phyloP scores from a whole-genome alignment of 2,888 invertebrate species.

The Synergus umbraculus region DNA sequence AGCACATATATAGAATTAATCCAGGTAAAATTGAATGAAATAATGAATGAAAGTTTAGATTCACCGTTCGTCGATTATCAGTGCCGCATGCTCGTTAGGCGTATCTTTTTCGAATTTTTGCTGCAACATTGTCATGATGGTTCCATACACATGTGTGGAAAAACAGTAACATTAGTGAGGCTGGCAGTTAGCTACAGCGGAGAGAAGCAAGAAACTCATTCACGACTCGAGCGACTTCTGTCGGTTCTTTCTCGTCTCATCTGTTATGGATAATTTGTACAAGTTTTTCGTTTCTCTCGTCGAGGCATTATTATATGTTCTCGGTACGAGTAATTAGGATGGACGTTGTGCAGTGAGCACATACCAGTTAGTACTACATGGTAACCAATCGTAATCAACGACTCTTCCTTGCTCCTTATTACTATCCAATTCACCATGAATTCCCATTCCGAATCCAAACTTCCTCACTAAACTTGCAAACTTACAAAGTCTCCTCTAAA shows the following conservation, averaged over 20 bases:
- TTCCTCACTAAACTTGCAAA: neutral
- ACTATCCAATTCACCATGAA: neutral
- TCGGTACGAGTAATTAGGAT: constrained; percentile 64
- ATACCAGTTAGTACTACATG: constrained; percentile 8
- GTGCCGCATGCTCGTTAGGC: constrained; percentile 41
- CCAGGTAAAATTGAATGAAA: constrained; percentile 6
- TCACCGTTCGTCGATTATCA: constrained; percentile 21
- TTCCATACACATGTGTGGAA: constrained; percentile 43
- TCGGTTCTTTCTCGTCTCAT: constrained; percentile 43
- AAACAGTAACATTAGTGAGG: constrained; percentile 52
- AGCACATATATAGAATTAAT: neutral
- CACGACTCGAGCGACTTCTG: constrained; percentile 56
- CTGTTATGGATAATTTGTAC: constrained; percentile 62
- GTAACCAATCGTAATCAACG: constrained; percentile 21
- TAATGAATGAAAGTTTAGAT: constrained; percentile 43
- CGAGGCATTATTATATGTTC: constrained; percentile 63
- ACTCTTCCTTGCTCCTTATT: neutral
- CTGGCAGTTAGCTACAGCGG: constrained; percentile 63
- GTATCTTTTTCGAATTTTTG: constrained; percentile 43
- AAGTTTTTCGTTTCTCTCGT: constrained; percentile 61
- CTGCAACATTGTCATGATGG: neutral
- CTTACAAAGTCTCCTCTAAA: neutral
- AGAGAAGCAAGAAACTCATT: constrained; percentile 65
- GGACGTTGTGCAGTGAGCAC: constrained; percentile 49
- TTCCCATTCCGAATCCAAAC: neutral